Conservation (phyloP, 2,797 vertebrate species). For the Acanthis flammea region DNA sequence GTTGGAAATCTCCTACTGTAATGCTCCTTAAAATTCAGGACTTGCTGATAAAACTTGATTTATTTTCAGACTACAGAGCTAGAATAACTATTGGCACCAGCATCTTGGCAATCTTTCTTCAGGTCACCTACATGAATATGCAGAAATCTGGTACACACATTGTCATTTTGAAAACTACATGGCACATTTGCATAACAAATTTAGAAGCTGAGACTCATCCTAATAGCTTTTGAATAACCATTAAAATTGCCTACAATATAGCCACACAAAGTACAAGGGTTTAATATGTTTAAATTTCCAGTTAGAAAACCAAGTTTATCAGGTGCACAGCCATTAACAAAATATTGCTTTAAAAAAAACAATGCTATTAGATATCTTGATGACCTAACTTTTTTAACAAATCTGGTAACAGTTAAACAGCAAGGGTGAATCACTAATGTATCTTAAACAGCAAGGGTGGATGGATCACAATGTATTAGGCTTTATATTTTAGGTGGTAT, state of each 20-base stretch:
- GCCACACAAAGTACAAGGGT: background rate
- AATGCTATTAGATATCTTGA: background rate
- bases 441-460: too few relatives aligned
- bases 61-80: background rate
- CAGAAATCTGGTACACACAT: background rate
- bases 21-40: background rate
- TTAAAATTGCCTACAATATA: background rate
- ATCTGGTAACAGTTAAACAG: background rate
- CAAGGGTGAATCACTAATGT: background rate
- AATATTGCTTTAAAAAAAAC: background rate
- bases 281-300: background rate
- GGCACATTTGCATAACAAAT: background rate
- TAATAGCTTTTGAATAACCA: background rate
- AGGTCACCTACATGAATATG: background rate
- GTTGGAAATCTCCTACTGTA: background rate
- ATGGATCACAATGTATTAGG: too few relatives aligned
- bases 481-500: background rate
- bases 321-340: background rate
- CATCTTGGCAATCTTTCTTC: background rate
- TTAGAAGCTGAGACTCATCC: background rate
- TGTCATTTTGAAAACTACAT: background rate
- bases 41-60: background rate
- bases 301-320: background rate
- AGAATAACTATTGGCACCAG: background rate
- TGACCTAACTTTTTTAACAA: background rate